A percentile compares a stretch with the other conserved stretches of the same genome.
Conservation (phyloP, 2,113 vertebrate genomes). For the Ophiodon elongatus region DNA sequence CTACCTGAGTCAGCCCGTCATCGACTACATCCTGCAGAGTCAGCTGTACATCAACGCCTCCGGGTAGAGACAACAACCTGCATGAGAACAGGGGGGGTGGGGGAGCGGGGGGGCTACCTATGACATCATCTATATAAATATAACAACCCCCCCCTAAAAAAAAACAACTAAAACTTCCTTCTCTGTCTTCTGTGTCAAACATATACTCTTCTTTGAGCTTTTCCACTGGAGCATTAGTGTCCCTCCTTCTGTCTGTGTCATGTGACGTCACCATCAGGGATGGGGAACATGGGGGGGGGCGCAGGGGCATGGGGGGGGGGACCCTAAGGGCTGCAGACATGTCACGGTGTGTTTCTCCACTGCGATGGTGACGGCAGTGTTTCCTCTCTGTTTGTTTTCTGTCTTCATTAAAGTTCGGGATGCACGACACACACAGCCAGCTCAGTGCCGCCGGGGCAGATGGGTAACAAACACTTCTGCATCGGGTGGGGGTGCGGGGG, state of each 20-base stretch:
- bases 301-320: slow-evolving; percentile 19
- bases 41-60: slow-evolving; percentile 99
- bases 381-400: slow-evolving; percentile 30
- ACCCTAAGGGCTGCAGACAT: slow-evolving; percentile 22
- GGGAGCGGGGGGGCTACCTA: background rate
- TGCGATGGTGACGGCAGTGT: background rate
- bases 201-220: slow-evolving; percentile 74
- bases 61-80: slow-evolving; percentile 81
- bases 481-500: too few species aligned
- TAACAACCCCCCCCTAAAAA: background rate
- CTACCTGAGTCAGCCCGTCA: slow-evolving; percentile 96
- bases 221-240: slow-evolving; percentile 68
- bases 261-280: slow-evolving; percentile 70
- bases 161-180: slow-evolving; percentile 52
- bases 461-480: background rate
- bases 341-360: background rate
- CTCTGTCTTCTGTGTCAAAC: slow-evolving; percentile 80
- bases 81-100: slow-evolving; percentile 30
- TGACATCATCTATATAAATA: slow-evolving; percentile 25
- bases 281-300: too few species aligned
- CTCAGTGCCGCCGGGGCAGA: slow-evolving; percentile 16
- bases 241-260: slow-evolving; percentile 76
- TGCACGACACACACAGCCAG: slow-evolving; percentile 34
- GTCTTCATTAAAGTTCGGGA: slow-evolving; percentile 27
- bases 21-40: slow-evolving; percentile 99